Conservation (phyloP, 2,113 vertebrate genomes). For the Sylvia atricapilla region DNA sequence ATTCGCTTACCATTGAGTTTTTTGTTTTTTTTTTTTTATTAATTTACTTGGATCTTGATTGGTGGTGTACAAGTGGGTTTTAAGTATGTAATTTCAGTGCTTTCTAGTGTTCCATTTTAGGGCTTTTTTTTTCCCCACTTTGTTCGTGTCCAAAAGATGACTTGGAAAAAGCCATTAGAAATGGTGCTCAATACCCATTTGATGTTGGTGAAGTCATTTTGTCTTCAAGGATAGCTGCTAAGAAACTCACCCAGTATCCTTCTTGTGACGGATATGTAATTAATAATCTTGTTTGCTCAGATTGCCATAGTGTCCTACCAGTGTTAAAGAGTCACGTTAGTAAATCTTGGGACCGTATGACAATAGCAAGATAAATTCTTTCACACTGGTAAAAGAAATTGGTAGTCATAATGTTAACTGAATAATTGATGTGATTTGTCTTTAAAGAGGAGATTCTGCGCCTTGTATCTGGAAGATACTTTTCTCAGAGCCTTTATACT, state of each 20-base stretch:
- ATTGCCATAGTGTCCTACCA: background rate
- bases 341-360: background rate
- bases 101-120: background rate
- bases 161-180: background rate
- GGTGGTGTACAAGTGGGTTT: background rate
- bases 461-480: background rate
- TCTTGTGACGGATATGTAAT: background rate
- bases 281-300: background rate
- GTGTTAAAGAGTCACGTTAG: background rate
- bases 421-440: background rate
- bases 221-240: background rate
- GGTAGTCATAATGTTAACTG: background rate
- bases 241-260: background rate
- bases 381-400: background rate
- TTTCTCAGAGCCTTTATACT: background rate
- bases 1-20: background rate
- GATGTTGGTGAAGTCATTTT: background rate
- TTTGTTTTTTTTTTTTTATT: no score
- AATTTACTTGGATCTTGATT: background rate
- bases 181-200: rapidly evolving
- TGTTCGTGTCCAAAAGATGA: background rate
- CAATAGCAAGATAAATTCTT: background rate
- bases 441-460: background rate
- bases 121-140: rapidly evolving
- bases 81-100: background rate